phyloP scores from a whole-genome alignment of 2,888 invertebrate species.

The Villa cingulata region DNA sequence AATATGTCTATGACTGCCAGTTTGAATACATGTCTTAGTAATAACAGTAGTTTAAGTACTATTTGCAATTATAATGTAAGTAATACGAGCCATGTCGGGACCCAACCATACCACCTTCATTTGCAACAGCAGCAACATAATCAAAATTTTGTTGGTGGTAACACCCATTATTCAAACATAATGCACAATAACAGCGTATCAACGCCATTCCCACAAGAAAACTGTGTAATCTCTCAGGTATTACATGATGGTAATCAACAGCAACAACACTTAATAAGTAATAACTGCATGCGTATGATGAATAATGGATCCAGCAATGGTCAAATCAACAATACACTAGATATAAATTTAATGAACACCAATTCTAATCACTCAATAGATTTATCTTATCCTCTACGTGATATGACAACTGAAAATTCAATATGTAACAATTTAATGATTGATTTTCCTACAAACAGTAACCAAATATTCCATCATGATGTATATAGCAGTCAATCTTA shows the following conservation, averaged over 20 bases:
- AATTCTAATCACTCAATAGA: constrained; percentile 11
- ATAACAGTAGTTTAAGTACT: constrained; percentile 4
- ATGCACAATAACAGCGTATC: not conserved
- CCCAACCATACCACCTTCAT: constrained; percentile 2
- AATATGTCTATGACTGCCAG: not conserved
- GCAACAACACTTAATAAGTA: constrained; percentile 1
- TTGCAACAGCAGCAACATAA: constrained; percentile 5
- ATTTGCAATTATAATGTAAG: constrained; percentile 9
- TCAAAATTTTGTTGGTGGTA: not conserved
- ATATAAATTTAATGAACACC: too few species aligned
- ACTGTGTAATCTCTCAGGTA: too few species aligned
- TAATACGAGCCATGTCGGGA: constrained; percentile 6
- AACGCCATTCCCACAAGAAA: not conserved
- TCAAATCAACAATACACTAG: not conserved
- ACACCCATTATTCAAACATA: not conserved
- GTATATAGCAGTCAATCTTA: constrained; percentile 8
- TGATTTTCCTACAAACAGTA: constrained; percentile 5
- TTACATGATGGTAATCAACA: not conserved
- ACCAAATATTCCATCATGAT: constrained; percentile 7
- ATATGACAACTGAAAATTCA: constrained; percentile 7
- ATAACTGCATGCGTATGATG: not conserved
- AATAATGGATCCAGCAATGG: not conserved
- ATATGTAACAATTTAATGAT: constrained; percentile 2
- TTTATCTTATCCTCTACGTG: constrained; percentile 16
- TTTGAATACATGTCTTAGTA: not conserved